Base-by-base conservation (phyloP, 2,797 vertebrate species). In the Phoeniculus purpureus region DNA sequence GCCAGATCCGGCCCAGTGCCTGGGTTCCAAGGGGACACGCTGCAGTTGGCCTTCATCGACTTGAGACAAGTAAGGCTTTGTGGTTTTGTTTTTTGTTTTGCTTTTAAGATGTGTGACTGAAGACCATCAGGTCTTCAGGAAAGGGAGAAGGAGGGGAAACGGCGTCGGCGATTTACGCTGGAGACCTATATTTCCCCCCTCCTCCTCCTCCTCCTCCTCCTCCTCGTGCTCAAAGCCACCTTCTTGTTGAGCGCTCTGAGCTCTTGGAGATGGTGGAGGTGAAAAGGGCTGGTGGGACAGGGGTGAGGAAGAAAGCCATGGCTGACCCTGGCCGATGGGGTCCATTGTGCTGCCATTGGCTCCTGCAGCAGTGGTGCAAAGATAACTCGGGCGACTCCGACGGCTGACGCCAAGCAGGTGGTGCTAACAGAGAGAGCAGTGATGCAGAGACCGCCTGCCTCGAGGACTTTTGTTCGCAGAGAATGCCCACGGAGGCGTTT, bases 21-120 rank as follows among this genome's bases (percentile, higher is more conserved):
- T 98, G 99, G 99, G 98, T 99, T 99, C 98, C 99, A 99, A 98
- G 99, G 98, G 98, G 99, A 99, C 98, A 99, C 99, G 98, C 98
- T 99, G 98, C 98, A 99, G 98, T 98, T 99, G 98, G 99, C 99
- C 99, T 99, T 99, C 99, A 99, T 99, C 98, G 99, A 99, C 98
- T 99, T 99, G 99, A 99, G 99, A 99, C 99, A 99, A 99, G 99
- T 99, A 99, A 98, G 99, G 98, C 99, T 99, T 99, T 99, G 99
- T 98, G 97, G 97, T 97, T 97, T 98, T 98, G 98, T 98, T 97
- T 98, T 98, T 97, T 98, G 98, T 98, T 98, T 97, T 97, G 85
- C 97, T 98, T 98, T 98, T 98, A 97, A 98, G 97, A 98, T 98
- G 98, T 98, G 98, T 98, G 98, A 98, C 98, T 98, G 97, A 97